Conservation (phyloP, 2,888 invertebrate species). For the Diarsia mendica region DNA sequence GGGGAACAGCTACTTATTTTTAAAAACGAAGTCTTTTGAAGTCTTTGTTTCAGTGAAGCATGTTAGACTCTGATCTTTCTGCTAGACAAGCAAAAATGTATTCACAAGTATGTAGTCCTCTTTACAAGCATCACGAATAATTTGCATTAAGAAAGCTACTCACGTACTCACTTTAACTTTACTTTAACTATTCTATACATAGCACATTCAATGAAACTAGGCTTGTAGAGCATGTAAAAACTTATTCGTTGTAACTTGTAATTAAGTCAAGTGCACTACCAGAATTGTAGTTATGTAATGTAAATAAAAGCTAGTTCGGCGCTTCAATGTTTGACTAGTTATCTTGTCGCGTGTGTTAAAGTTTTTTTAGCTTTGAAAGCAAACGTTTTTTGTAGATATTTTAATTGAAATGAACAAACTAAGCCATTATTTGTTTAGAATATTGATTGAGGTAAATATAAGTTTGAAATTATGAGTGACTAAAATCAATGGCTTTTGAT, state of each 20-base stretch:
- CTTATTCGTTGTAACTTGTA: slow-evolving; percentile 30
- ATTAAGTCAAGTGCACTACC: slow-evolving; percentile 62
- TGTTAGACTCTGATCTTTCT: neutral
- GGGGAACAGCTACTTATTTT: no score
- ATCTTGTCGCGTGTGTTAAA: slow-evolving; percentile 13
- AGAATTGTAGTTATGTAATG: slow-evolving; percentile 52
- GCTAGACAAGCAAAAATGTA: neutral
- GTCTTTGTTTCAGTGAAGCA: neutral
- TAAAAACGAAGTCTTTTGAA: neutral
- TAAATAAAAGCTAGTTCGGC: slow-evolving; percentile 54
- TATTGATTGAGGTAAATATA: slow-evolving; percentile 1
- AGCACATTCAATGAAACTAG: slow-evolving; percentile 22
- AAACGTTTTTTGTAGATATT: neutral
- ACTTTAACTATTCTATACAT: slow-evolving; percentile 5
- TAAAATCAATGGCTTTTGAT: neutral
- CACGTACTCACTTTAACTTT: slow-evolving; percentile 26
- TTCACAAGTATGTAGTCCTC: neutral
- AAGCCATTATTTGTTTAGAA: slow-evolving; percentile 9
- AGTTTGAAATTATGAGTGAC: neutral
- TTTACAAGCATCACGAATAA: neutral
- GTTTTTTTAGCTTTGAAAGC: neutral
- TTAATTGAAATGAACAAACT: neutral
- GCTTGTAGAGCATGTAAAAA: slow-evolving; percentile 43
- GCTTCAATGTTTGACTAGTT: slow-evolving; percentile 40
- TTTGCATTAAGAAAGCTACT: slow-evolving; percentile 11